phyloP scores from a whole-genome alignment of 2,797 vertebrate genomes.

The Botia almorhae region DNA sequence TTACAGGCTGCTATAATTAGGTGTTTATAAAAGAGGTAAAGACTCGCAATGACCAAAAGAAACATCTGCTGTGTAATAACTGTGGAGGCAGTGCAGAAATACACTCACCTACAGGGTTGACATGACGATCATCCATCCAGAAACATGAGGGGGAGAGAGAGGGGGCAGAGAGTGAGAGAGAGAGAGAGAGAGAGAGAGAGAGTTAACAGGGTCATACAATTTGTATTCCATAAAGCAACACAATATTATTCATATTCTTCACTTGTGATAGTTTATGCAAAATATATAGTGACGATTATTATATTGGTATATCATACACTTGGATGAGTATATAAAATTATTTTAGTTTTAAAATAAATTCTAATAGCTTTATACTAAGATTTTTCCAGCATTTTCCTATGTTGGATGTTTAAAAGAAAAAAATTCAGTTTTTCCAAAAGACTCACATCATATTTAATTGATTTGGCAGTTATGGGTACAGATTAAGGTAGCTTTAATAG shows the following conservation, averaged over 20 bases:
- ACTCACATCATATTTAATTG: too few species aligned
- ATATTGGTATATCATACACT: too few species aligned
- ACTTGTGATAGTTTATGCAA: not conserved
- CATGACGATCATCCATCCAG: constrained; percentile 32
- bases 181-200: not conserved
- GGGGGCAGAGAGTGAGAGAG: not conserved
- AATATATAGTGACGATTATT: too few species aligned
- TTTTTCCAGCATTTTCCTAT: too few species aligned
- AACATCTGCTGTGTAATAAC: constrained; percentile 34
- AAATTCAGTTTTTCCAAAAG: too few species aligned
- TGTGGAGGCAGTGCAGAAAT: constrained; percentile 46
- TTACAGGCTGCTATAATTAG: constrained; percentile 33
- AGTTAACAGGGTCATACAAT: constrained; percentile 1
- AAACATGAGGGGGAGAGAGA: constrained; percentile 1
- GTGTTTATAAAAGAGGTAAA: constrained; percentile 25
- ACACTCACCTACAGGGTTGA: constrained; percentile 51
- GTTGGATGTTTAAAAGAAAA: too few species aligned
- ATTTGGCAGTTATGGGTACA: too few species aligned
- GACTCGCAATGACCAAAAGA: constrained; percentile 36
- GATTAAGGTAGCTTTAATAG: too few species aligned
- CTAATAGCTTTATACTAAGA: too few species aligned
- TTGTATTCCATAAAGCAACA: not conserved
- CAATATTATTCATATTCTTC: not conserved
- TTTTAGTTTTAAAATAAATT: too few species aligned
- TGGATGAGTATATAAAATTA: too few species aligned